Base-by-base conservation (phyloP, 2,888 invertebrate genomes). In the Ichneumon xanthorius region DNA sequence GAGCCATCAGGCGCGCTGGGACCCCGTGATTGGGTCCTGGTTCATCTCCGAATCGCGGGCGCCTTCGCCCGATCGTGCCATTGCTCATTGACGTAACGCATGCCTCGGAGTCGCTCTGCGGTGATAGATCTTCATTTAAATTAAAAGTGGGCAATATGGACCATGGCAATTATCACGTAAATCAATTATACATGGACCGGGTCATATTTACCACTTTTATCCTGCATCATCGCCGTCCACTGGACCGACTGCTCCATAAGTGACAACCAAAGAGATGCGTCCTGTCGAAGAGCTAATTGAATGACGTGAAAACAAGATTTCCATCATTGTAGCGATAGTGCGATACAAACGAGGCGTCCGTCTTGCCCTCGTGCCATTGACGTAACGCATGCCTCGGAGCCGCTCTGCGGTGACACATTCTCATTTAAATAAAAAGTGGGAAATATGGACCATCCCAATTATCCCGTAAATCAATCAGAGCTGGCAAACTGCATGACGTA, bases 1-100 rank as follows among this genome's bases (percentile, higher is more conserved):
- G 83, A 88, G 87, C 88, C 87, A 88, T 79, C 53, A 76, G 50
- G 55, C 78, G 50, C 33, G 19, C 7, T 7, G 33, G 58, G 48
- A 53, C 5, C 22, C 6, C 50, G 50, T 22, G 48, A 76, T 76
- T 40, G 40, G 40, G 40, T 40, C 40, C 40, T 11, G 40, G 30
- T 50, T 40, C 16, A 33, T 16, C 30, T 16, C 16, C 9, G 7
- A n/a, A 63, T 50, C 61, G 40, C 37, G 14, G 53, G 5, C 9
- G 40, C 40, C 45, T 58, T 67, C 30, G 40, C 26, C 33, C 37
- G 19, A 72, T 50, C 48, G 19, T 14, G 4, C 6, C 61, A 22
- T 26, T 58, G 45, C 14, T 30, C 50, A 53, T 83, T 73, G 53
- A 75, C 30, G 4, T 16, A 11, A n/a, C 14, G 61, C 30, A 9